Base-by-base conservation (phyloP, 2,797 vertebrate species). In the Percopsis omiscomaycus region DNA sequence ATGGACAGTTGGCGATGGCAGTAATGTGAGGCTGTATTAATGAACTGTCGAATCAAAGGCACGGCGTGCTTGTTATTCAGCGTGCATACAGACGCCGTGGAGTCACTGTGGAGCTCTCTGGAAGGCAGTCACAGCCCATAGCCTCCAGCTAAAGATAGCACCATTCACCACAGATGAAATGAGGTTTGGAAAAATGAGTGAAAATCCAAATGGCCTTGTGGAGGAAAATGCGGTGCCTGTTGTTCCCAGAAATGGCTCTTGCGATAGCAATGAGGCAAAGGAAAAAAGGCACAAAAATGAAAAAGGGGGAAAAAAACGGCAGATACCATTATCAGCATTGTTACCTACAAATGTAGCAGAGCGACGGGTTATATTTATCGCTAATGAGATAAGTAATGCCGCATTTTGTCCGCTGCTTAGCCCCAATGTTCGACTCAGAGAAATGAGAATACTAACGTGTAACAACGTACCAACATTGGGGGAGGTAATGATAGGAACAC, bases 71-170 rank as follows among this genome's bases (percentile, higher is more conserved):
- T 80, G 72, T 77, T 81, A 75, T 81, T 83, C 69, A 57, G 73
- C 0, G 55, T 56, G 65, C 73, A 59, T 16, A 5, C 10, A 44
- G 63, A 69, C 1, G 13, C 66, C 32, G 78, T 50, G 68, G 65
- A 52, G 28, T 30, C 22, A 12, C 27, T 2, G 42, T 12, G 54
- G 27, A 69, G 67, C 73, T 29, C 69, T 78, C 68, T 79, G 78
- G 60, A 61, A 78, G 71, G 68, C 75, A 72, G 74, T 48, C 64
- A 13, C 79, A 79, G 71, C 58, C 32, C n/a, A 3, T 77, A 72
- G 82, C 86, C 81, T 82, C 79, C 73, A 83, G 89, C 80, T 69
- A 84, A 81, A 88, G 82, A 85, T 80, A 86, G 82, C 81, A 57
- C 72, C 67, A 79, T 85, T 84, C 80, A 86, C 81, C 83, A 76